Evolutionary conservation across 2,797 vertebrate species (phyloP).

Genomic region (Adrianichthys oophorus): DNA sequence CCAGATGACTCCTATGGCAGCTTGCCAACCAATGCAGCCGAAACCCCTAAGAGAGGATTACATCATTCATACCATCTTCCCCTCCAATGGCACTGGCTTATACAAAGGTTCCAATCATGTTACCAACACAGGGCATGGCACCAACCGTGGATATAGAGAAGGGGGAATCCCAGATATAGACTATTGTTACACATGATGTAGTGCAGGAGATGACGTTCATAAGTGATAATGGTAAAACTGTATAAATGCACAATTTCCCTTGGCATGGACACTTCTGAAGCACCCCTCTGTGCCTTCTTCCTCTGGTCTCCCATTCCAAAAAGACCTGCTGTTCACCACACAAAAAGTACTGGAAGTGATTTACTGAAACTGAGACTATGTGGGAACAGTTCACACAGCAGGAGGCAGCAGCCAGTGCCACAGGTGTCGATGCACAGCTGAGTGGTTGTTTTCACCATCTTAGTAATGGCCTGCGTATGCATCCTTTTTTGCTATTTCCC

Average conservation of each 20-base stretch:
- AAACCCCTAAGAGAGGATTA: constrained; percentile 89
- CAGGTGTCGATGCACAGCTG: constrained; percentile 75
- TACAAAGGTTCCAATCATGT: constrained; percentile 86
- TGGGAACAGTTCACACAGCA: constrained; percentile 66
- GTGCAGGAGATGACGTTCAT: constrained; percentile 68
- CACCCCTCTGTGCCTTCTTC: constrained; percentile 83
- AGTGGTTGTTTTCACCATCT: constrained; percentile 71
- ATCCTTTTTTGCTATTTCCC: constrained; percentile 66
- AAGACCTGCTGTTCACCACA: constrained; percentile 74
- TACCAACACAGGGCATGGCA: constrained; percentile 84
- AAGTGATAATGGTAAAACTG: constrained; percentile 73
- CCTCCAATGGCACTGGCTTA: constrained; percentile 89
- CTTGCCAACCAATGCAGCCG: constrained; percentile 77
- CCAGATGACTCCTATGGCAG: constrained; percentile 90
- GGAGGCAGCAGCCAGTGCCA: constrained; percentile 63
- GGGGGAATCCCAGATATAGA: constrained; percentile 90
- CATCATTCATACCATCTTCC: constrained; percentile 93
- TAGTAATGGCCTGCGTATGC: constrained; percentile 72
- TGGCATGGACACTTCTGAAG: constrained; percentile 79
- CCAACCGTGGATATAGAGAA: constrained; percentile 90
- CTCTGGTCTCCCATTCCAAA: constrained; percentile 83
- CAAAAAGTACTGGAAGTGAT: constrained; percentile 64
- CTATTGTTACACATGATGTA: constrained; percentile 92
- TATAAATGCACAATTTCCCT: constrained; percentile 83
- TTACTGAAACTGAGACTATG: constrained; percentile 68